These are phyloP conservation scores for Hyppa rectilinea DNA, from an alignment of 2,888 invertebrate species.

Conservation along the genomic window DNA sequence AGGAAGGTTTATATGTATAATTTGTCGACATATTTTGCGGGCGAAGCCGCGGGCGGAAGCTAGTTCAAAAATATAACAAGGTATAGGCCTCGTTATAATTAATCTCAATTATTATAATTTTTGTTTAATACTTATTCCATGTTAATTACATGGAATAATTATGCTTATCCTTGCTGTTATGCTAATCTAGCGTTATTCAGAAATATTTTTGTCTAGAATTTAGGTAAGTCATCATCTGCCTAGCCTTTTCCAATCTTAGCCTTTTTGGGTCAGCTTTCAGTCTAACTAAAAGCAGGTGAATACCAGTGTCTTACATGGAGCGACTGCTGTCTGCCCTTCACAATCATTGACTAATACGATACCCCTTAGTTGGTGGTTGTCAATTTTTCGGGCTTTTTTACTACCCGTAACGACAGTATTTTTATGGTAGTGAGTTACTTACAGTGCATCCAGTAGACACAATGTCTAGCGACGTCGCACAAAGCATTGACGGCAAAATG, in stretches of 20 bases:
- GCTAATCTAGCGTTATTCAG: neutral
- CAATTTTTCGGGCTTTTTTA: neutral
- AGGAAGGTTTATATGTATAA: too few relatives aligned
- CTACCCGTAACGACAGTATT: neutral
- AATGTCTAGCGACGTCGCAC: slow-evolving; percentile 76
- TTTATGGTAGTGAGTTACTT: slow-evolving; percentile 66
- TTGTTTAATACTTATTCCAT: too few relatives aligned
- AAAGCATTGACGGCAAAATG: slow-evolving; percentile 74
- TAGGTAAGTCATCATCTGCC: too few relatives aligned
- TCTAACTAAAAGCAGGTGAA: neutral
- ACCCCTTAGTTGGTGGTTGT: neutral
- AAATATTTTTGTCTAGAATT: neutral
- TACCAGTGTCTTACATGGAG: neutral
- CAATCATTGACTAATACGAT: neutral
- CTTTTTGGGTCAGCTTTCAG: too few relatives aligned
- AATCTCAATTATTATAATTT: too few relatives aligned
- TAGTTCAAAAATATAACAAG: too few relatives aligned
- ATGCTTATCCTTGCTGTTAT: neutral
- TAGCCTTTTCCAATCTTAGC: too few relatives aligned
- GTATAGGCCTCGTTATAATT: too few relatives aligned
- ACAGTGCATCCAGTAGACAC: slow-evolving; percentile 75
- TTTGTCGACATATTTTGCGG: too few relatives aligned
- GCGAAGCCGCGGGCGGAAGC: too few relatives aligned
- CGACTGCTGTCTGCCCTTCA: neutral
- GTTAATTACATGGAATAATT: neutral